Base-by-base conservation (phyloP, 2,888 invertebrate species). In the Chironomus riparius region DNA sequence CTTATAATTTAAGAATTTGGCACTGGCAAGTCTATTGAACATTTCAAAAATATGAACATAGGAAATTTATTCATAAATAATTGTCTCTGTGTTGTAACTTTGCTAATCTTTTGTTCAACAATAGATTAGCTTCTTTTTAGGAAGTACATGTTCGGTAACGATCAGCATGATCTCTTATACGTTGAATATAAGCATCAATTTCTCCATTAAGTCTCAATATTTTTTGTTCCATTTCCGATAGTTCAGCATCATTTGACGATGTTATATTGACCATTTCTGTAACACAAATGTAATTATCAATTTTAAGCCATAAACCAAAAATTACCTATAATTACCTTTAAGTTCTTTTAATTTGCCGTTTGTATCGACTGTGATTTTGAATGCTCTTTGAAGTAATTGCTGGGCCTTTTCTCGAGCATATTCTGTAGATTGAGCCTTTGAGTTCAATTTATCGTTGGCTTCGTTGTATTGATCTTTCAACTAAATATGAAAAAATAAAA, bases 341-440 rank as follows among this genome's bases (percentile, higher is more conserved):
- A 95, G 85, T 79, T 91, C 89, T 79, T 89, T 89, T 24, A 92
- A 85, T 82, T 93, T 92, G 77, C 87, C 88, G 80, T 89, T 89
- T 2, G 94, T 93, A 78, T 90, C 91, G 77, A 91, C 91, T 2
- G 94, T 94, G 22, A 98, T 86, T 80, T 91, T 90, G 56, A 92
- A 91, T 0, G 97, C 97, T 78, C 92, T 87, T 79, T 91, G 90
- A 76, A 93, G 86, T 76, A 98, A 84, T 62, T 87, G 85, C 81
- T 93, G 91, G 3, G 96, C 95, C 77, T 92, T 87, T 78, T 90
- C 89, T 79, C 94, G 91, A 1, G 94, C 92, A 77, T 88, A 89
- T 73, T 91, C 90, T 6, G 95, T 95, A 79, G 89, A 89, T 78
- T 87, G 88, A 3, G 92, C 90, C 78, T 93, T 91, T 77, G 88